Base-by-base conservation (phyloP, 2,113 vertebrate species). In the Prionailurus bengalensis region DNA sequence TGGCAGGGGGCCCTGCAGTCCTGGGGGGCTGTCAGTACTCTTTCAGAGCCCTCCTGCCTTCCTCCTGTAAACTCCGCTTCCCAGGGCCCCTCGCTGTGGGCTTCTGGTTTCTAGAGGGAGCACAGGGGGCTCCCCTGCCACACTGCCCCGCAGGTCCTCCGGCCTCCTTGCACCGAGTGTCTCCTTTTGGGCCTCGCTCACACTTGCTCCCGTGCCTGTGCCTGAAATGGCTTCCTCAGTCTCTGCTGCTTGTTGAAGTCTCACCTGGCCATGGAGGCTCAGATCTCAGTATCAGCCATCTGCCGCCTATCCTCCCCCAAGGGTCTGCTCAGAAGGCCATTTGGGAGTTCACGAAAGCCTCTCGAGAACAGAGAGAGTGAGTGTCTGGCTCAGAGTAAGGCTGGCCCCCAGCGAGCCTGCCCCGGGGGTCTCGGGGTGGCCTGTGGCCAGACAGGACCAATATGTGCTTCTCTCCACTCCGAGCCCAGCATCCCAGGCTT, bases 251-350 rank as follows among this genome's bases (percentile, higher is more conserved):
- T 14, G 23, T 27, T 61, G n/a, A 85, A 42, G 36, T 58, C 74
- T 74, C 51, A 8, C 36, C 36, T 66, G 36, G n/a, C 15, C 68
- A 14, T 61, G 2, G 51, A 80, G 39, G 58, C 29, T 48, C 55
- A 11, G 48, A 5, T 23, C 2, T 61, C 0, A 10, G 0, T 3
- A 48, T 33, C 61, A 0, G 0, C 42, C 16, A 51, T 58, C 27
- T 10, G 0, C 5, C 4, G 0, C 1, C 58, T 61, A 0, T 15
- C 36, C 51, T 66, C 55, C 61, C 0, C 33, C 73, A 74, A 19
- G 13, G 33, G 7, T 51, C 76, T n/a, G 76, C 31, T 79, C 58
- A 31, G 29, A 9, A 3, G 39, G 74, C 39, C 42, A 16, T 39
- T 25, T 74, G 55, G 36, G 80, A 55, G 61, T 68, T 61, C 36